These are phyloP conservation scores for Teinopalpus imperialis DNA, from an alignment of 2,888 invertebrate genomes.

Conservation along the genomic window DNA sequence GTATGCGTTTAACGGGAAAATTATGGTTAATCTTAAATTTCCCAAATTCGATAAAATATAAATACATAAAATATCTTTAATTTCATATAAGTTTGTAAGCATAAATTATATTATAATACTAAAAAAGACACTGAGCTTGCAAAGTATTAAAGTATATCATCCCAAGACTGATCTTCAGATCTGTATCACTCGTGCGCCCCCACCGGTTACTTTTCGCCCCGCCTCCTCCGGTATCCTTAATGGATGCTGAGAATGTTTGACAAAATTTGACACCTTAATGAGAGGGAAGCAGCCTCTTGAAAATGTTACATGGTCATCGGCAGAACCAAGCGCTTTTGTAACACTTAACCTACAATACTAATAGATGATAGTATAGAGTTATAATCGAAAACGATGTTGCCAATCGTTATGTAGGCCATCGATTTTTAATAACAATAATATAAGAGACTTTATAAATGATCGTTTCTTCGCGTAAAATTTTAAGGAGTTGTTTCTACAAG, in stretches of 20 bases:
- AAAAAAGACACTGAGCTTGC: too few relatives aligned
- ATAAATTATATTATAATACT: too few relatives aligned
- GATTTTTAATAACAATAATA: background rate
- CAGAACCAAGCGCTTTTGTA: conserved; percentile 5
- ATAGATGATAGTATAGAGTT: conserved; percentile 2
- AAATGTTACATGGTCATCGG: conserved; percentile 19
- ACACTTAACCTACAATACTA: conserved; percentile 11
- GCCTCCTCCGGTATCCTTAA: conserved; percentile 57
- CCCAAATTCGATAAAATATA: too few relatives aligned
- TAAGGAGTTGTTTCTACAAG: too few relatives aligned
- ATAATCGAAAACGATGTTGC: background rate
- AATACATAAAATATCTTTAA: too few relatives aligned
- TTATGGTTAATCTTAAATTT: too few relatives aligned
- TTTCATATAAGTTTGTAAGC: too few relatives aligned
- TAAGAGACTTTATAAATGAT: background rate
- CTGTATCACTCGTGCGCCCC: conserved; percentile 32
- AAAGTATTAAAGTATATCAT: background rate
- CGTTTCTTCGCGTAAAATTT: too few relatives aligned
- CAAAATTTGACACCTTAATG: conserved; percentile 72
- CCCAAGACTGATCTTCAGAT: conserved; percentile 15
- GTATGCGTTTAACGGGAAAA: too few relatives aligned
- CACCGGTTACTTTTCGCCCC: conserved; percentile 50
- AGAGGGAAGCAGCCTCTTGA: conserved; percentile 42
- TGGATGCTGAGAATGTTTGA: conserved; percentile 64
- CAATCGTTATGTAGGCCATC: conserved; percentile 1